Base-by-base conservation (phyloP, 2,113 vertebrate genomes). In the Dendropsophus ebraccatus region DNA sequence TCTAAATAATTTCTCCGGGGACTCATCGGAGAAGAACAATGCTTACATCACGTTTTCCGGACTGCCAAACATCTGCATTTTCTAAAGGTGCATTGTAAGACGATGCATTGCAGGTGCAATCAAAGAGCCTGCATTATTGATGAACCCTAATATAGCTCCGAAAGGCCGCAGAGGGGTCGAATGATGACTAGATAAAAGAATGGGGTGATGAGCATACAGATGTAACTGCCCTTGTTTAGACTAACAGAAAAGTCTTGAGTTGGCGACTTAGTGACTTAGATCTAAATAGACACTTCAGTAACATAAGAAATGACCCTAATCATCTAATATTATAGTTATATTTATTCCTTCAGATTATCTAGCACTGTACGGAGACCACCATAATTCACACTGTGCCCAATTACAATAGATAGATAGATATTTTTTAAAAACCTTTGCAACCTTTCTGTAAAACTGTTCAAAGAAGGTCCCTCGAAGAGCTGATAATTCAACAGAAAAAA, bases 21-120 rank as follows among this genome's bases (percentile, higher is more conserved):
- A 60, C 35, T 21, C 12, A 56, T 35, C 6, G 9, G 4, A 37
- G 23, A 35, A 52, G 45, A 76, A n/a, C n/a, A 52, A 79, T 78
- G 52, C 75, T 77, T 52, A 76, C 25, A 54, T 47, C 41, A 30
- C 9, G 74, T 30, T 52, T 52, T 50, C 74, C 25, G 37, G 32
- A 56, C 52, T 37, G 30, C 19, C 30, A 58, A 79, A n/a, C 76
- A 75, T 49, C 72, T 75, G 72, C 72, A 75, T 72, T 35, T 25
- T 28, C 13, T n/a, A 49, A 47, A 75, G 72, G 72, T 75, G 45
- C 72, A 41, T 7, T 37, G 30, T 16, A 35, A 58, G 52, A 60
- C 21, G 25, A 25, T 30, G 30, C 49, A 77, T 32, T 32, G 47
- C 74, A 78, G 75, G 50, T 78, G 75, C 17, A 54, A 78, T 78